Evolutionary conservation across 2,113 vertebrate genomes (phyloP), one percentile per base, ranked within the genome.

Genomic region (Ursus arctos): DNA sequence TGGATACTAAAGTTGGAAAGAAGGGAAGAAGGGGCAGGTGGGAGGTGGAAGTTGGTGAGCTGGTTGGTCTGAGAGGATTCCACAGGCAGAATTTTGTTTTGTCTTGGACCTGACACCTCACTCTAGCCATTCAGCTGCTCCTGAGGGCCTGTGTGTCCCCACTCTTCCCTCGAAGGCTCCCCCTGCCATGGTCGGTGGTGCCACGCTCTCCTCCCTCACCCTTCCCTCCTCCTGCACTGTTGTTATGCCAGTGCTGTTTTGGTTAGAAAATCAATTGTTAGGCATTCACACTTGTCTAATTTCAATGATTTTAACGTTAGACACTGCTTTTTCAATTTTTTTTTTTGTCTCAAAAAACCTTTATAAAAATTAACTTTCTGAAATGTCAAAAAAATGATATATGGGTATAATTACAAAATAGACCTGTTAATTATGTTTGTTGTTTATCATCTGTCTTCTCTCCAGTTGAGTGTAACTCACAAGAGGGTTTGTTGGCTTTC

Each of bases 221-320:
- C 22, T 10, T 47, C 21, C n/a, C 43, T 88, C 88, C 85, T 84
- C 49, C 53, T 65, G 10, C 53, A 49, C 40, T 59, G 26, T 71
- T 71, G 26, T 71, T 69, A 21, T 26, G 72, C 40, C 28, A 15
- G 76, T 49, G 31, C 59, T 19, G 57, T 89, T 72, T 43, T 22
- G 33, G 28, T 55, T 67, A 87, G 40, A 79, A 89, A 61, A 21
- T 83, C 24, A 72, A 49, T 6, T 7, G 2, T 47, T 33, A 53
- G 28, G n/a, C n/a, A 12, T 49, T 94, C 90, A 40, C 9, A 11
- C 33, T 65, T 12, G 67, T 69, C 59, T 65, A 19, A 49, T 92
- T 94, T 43, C 40, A 86, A 26, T 72, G 83, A 57, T 67, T 84
- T 94, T 81, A 55, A 74, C 63, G 94, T 88, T 6, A 91, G 47